Percentiles rank a stretch among this genome's conserved stretches.
These are phyloP conservation scores for Rhyacophila evoluta DNA, from an alignment of 2,888 invertebrate genomes.

Conservation along the genomic window DNA sequence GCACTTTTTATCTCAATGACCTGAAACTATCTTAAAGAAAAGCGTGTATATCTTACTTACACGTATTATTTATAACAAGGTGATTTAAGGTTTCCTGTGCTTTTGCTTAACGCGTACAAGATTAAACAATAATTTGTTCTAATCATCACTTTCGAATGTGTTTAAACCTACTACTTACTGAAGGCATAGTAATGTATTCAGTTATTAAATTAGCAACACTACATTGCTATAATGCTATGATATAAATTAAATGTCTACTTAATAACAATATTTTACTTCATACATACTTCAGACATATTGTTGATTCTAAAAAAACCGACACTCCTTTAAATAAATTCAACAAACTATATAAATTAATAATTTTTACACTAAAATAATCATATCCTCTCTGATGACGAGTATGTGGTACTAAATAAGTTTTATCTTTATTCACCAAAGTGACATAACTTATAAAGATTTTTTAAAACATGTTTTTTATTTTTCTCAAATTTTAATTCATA, in stretches of 20 bases:
- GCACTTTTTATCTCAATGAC: not conserved
- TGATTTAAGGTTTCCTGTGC: not conserved
- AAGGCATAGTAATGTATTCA: not conserved
- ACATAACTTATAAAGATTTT: too few species aligned
- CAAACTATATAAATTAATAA: too few species aligned
- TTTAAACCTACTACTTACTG: not conserved
- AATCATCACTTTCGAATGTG: slow-evolving; percentile 1
- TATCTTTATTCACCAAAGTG: too few species aligned
- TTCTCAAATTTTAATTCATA: too few species aligned
- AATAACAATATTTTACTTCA: not conserved
- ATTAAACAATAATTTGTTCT: slow-evolving; percentile 7
- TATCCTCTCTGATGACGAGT: too few species aligned
- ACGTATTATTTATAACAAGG: not conserved
- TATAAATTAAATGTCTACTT: not conserved
- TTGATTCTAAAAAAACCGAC: too few species aligned
- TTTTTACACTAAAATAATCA: too few species aligned
- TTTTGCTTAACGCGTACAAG: not conserved
- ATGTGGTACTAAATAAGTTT: too few species aligned
- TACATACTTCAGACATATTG: not conserved
- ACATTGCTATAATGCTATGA: not conserved
- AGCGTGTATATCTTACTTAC: too few species aligned
- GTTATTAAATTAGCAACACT: not conserved
- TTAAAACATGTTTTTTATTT: too few species aligned
- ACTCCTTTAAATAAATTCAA: too few species aligned
- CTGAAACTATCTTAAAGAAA: too few species aligned